Conservation (phyloP, 1,140 invertebrate species). For the Cydia fagiglandana region DNA sequence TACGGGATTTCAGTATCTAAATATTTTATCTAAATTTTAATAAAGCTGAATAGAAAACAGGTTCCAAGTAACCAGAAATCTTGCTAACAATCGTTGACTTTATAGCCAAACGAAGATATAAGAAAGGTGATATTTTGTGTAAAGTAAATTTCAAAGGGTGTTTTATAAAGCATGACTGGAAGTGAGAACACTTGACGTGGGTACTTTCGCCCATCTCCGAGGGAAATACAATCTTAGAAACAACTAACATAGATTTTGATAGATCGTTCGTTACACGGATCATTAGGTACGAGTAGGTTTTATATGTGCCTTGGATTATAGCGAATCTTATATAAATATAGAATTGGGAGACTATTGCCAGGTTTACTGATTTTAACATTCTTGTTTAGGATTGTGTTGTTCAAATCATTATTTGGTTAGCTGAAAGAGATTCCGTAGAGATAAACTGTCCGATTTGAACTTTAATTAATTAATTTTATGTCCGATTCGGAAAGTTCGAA, state of each 20-base stretch:
- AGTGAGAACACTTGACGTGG: not conserved
- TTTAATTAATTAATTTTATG: no score
- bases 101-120: constrained; percentile 34
- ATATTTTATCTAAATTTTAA: no score
- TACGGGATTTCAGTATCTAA: no score
- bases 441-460: no score
- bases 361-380: no score
- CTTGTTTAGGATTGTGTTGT: no score
- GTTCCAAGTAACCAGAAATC: not conserved
- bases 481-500: no score
- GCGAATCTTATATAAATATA: not conserved
- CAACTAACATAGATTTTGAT: not conserved
- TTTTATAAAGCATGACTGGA: constrained; percentile 29
- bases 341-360: not conserved
- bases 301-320: not conserved
- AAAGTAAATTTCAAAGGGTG: constrained; percentile 40
- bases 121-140: constrained; percentile 49
- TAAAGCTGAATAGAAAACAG: no score
- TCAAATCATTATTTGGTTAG: no score
- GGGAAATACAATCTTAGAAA: constrained; percentile 21
- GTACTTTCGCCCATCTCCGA: not conserved
- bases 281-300: not conserved
- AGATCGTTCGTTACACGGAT: constrained; percentile 1
- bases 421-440: no score
- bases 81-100: constrained; percentile 19